Evolutionary conservation across 1,140 invertebrate species (phyloP).

Genomic region (Listronotus oregonensis): DNA sequence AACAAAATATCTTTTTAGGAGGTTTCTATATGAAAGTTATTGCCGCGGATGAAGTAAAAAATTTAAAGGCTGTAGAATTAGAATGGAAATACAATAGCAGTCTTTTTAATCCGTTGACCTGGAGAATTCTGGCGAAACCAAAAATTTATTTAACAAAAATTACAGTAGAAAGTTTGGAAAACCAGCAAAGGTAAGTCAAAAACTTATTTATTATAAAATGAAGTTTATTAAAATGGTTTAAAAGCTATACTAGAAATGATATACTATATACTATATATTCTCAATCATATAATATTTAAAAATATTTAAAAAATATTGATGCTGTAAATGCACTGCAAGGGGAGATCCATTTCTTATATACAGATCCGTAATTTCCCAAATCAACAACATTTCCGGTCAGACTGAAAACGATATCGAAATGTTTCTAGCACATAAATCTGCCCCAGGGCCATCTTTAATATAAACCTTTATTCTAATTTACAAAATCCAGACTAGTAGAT

Average conservation of each 20-base stretch:
- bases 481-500: too few relatives aligned
- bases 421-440: too few relatives aligned
- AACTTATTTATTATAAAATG: neutral
- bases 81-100: conserved; percentile 79
- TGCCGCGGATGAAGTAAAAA: conserved; percentile 67
- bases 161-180: conserved; percentile 73
- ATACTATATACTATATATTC: conserved; percentile 8
- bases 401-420: too few relatives aligned
- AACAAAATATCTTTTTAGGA: too few relatives aligned
- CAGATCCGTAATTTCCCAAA: too few relatives aligned
- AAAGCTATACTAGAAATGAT: neutral
- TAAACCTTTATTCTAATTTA: too few relatives aligned
- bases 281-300: too few relatives aligned
- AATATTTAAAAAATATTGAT: too few relatives aligned
- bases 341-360: too few relatives aligned
- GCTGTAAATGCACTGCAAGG: too few relatives aligned
- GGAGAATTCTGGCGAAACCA: conserved; percentile 74
- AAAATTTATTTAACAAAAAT: conserved; percentile 72
- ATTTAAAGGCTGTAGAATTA: conserved; percentile 68
- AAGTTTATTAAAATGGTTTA: conserved; percentile 4
- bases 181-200: conserved; percentile 62
- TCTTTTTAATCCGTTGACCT: conserved; percentile 80
- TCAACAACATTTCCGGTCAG: too few relatives aligned
- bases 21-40: conserved; percentile 68
- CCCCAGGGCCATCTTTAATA: too few relatives aligned